A percentile compares a stretch with the other conserved stretches of the same genome.
Evolutionary conservation across 2,888 invertebrate species (phyloP).

Genomic region (Nymphalis urticae): DNA sequence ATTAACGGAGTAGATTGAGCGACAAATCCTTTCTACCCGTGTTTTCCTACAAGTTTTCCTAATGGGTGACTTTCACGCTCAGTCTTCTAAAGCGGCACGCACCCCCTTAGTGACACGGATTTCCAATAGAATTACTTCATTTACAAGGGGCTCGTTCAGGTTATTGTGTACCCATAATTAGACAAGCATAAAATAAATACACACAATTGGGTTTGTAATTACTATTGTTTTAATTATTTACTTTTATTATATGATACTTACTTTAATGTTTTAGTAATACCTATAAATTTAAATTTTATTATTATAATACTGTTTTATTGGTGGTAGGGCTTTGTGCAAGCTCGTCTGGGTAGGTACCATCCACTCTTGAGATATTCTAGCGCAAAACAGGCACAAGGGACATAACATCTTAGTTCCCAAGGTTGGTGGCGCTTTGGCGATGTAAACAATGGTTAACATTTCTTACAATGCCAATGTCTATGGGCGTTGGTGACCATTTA

Average conservation of each 20-base stretch:
- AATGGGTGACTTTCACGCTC: conserved; percentile 65
- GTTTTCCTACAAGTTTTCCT: conserved; percentile 64
- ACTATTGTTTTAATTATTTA: neutral
- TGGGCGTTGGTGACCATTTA: too few species aligned
- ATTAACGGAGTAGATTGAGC: conserved; percentile 51
- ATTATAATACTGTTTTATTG: too few species aligned
- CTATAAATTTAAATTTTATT: neutral
- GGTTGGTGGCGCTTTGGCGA: too few species aligned
- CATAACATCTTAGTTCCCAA: too few species aligned
- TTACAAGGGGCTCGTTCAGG: conserved; percentile 38
- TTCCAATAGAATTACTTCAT: conserved; percentile 65
- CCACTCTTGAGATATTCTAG: too few species aligned
- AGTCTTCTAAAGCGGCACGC: conserved; percentile 52
- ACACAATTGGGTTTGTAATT: conserved; percentile 32
- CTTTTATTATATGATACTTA: too few species aligned
- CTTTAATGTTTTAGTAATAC: too few species aligned
- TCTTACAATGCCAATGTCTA: too few species aligned
- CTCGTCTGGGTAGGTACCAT: too few species aligned
- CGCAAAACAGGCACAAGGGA: too few species aligned
- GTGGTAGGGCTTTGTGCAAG: too few species aligned
- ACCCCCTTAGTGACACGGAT: conserved; percentile 56
- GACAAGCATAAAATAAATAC: conserved; percentile 28
- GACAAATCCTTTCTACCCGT: conserved; percentile 57
- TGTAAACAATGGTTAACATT: too few species aligned
- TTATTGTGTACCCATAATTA: conserved; percentile 26